Evolutionary conservation across 2,797 vertebrate genomes (phyloP).

Genomic region (Sebastes kiyomatsui): DNA sequence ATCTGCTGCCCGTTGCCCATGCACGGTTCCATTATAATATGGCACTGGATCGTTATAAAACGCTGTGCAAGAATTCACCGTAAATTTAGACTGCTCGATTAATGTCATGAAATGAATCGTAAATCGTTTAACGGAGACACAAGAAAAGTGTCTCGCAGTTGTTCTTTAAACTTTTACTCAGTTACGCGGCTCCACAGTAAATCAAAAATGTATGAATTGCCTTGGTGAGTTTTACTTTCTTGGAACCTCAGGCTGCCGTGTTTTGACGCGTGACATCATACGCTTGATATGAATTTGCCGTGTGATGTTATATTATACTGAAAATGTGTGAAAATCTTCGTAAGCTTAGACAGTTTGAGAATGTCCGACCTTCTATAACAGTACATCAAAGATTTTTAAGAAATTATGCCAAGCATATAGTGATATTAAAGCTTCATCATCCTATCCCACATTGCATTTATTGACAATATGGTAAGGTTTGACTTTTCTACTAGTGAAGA

Average conservation of each 20-base stretch:
- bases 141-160: not conserved
- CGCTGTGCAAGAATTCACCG: not conserved
- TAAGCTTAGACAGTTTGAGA: not conserved
- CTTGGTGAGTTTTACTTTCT: conserved; percentile 7
- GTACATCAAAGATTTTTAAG: not conserved
- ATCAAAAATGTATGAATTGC: conserved; percentile 7
- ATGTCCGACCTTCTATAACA: not conserved
- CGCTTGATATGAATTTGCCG: conserved; percentile 18
- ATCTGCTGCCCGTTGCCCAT: not conserved
- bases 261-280: conserved; percentile 9
- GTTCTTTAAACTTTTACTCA: conserved; percentile 14
- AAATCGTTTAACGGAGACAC: conserved; percentile 12
- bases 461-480: conserved; percentile 1
- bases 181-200: conserved; percentile 14
- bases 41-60: conserved; percentile 7
- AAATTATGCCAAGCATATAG: not conserved
- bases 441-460: not conserved
- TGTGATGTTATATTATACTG: not conserved
- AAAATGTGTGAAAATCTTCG: not conserved
- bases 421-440: not conserved
- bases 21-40: not conserved
- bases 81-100: conserved; percentile 4
- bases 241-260: conserved; percentile 17
- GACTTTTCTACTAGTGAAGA: not conserved
- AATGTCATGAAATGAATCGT: conserved; percentile 6